Evolutionary conservation across 2,113 vertebrate species (phyloP), one percentile per base, ranked within the genome.

Genomic region (Patagioenas fasciata): DNA sequence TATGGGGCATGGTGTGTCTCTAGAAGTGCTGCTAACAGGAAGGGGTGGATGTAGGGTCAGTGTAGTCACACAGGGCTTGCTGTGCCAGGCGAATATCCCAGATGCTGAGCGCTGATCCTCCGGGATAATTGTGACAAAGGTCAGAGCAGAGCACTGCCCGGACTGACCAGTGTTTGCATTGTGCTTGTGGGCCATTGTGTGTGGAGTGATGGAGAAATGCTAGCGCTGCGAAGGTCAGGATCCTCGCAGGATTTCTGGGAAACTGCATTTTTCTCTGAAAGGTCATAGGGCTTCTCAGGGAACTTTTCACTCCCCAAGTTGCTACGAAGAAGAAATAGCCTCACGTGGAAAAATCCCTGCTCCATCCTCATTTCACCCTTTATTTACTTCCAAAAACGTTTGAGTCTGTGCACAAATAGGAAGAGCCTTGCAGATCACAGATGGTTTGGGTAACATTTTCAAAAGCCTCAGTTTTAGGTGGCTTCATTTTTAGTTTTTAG

Each of bases 181-280:
- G 5, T 0, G 3, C 47, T 61, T 34, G 48, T 31, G 44, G 50
- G 69, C 42, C 58, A 6, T 64, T 40, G 42, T 13, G 57, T 23
- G 57, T n/a, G 23, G 29, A 34, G 56, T 5, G 85, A 62, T 93
- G 93, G 80, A 78, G 91, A 95, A 96, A 91, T 84, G 44, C 32
- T 54, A 44, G 72, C 20, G 7, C 81, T 73, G 80, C 15, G 75
- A 88, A 94, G 83, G 82, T 88, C 95, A 94, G 69, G 72, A 42
- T 74, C 66, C 18, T 73, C 17, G 2, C 60, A 62, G 60, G 65
- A 79, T 44, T 94, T 88, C 90, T 96, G 85, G 82, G 93, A 92
- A 94, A 57, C 38, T 17, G 58, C 5, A 1, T 80, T 64, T 83
- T 88, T 64, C 88, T 74, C 80, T 86, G 72, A 77, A 96, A 92